Percentiles rank a stretch among this genome's conserved stretches.
Conservation (phyloP, 2,113 vertebrate species). For the Rhea americana region DNA sequence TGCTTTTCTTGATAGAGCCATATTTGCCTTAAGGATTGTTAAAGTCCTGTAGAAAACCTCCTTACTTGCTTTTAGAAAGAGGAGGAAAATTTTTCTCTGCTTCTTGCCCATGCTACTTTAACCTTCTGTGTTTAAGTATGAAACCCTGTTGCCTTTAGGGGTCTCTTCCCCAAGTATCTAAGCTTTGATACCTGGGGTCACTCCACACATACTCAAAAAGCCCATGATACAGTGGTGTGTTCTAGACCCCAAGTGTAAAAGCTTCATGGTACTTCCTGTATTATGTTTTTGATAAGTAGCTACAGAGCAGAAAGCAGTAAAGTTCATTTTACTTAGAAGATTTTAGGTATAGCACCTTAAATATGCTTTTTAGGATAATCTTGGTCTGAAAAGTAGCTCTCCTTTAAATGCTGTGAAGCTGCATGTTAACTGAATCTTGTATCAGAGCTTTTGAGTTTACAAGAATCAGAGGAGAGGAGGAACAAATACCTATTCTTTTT, state of each 20-base stretch:
- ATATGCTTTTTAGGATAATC: neutral
- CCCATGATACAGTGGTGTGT: neutral
- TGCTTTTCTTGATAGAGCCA: neutral
- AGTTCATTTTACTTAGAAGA: neutral
- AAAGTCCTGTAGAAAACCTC: neutral
- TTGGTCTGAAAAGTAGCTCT: neutral
- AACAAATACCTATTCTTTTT: neutral
- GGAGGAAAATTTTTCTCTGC: neutral
- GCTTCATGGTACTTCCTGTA: neutral
- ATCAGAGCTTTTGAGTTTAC: neutral
- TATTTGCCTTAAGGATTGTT: neutral
- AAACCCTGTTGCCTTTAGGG: neutral
- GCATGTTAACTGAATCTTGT: neutral
- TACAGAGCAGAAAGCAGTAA: neutral
- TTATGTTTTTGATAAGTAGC: neutral
- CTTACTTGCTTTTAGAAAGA: neutral
- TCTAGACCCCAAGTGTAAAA: neutral
- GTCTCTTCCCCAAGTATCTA: neutral
- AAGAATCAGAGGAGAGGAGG: neutral
- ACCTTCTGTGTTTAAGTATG: neutral
- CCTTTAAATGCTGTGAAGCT: neutral
- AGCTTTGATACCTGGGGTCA: neutral
- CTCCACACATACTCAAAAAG: neutral
- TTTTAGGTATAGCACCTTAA: neutral
- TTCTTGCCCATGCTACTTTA: fast-evolving